Evolutionary conservation across 2,888 invertebrate genomes (phyloP), one percentile per base, ranked within the genome.

Genomic region (Branchipolynoe longqiensis): DNA sequence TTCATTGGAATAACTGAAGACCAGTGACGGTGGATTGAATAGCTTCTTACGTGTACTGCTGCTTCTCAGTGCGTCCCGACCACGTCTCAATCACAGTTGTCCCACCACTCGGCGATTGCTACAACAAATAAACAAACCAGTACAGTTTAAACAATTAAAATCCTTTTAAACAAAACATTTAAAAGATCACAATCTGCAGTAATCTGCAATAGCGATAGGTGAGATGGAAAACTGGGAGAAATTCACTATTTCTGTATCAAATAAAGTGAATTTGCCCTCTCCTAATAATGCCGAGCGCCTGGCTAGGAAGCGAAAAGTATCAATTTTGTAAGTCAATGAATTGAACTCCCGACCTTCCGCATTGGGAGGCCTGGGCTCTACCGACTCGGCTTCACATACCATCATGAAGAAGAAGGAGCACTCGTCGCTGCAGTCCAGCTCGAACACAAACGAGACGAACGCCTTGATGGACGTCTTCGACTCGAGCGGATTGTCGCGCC

Each of bases 351-450:
- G n/a, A n/a, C n/a, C n/a, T n/a, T n/a, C n/a, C n/a, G n/a, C n/a
- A n/a, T n/a, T n/a, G n/a, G n/a, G n/a, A n/a, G n/a, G n/a, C n/a
- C n/a, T n/a, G n/a, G n/a, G n/a, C n/a, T n/a, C n/a, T n/a, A n/a
- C n/a, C n/a, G n/a, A n/a, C n/a, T n/a, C n/a, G n/a, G n/a, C n/a
- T n/a, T n/a, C n/a, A n/a, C n/a, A n/a, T n/a, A 95, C 95, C 92
- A 94, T 93, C 90, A 95, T 94, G 87, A 95, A 94, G 59, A 95
- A 93, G 48, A 95, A 92, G 86, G 94, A 94, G 90, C 95, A 95
- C 54, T 94, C 92, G 3, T 88, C 88, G 0, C 90, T 89, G 90
- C 95, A 95, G 25, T 92, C 89, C n/a, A 95, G 92, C 87, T 95
- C 95, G 91, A 95, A 95, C 28, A 93, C 93, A 89, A 95, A 95